Evolutionary conservation across 2,888 invertebrate genomes (phyloP), one percentile per base, ranked within the genome.

Genomic region (Lathronympha strigana): DNA sequence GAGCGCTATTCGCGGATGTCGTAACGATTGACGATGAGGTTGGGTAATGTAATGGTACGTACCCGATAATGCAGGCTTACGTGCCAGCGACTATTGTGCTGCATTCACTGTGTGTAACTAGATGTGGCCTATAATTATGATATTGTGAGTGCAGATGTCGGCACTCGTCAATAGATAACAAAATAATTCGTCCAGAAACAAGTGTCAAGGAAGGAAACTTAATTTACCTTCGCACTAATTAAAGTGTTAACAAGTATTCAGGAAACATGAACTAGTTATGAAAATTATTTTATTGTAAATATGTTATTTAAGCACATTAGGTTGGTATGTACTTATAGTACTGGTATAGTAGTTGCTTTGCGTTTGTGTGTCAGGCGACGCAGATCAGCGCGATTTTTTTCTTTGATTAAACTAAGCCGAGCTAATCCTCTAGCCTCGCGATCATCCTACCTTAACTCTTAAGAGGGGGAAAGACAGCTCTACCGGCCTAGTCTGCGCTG

Each of bases 1-100:
- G 62, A 66, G 67, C 58, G 58, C 61, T 66, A 71, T 66, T 57
- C 25, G 63, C 63, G 69, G 57, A 68, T 71, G 69, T 67, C 69
- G 72, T 68, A 72, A 68, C 66, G 53, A 68, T 74, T 71, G 69
- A 69, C 47, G 58, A 64, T 53, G 50, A 43, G 50, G 60, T 61
- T 66, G 43, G 54, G 70, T 70, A 75, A 76, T 71, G 17, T 36
- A 36, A 53, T 67, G 57, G 23, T 62, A 45, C 31, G 28, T 38
- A 40, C 28, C 28, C 21, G 47, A 47, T 61, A 61, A 40, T 61
- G 40, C 38, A 19, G 40, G 58, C 33, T 62, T 54, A 36, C 51
- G 31, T 57, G 45, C 25, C 17, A 43, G 4, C 21, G 43, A 4
- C 43, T 19, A 54, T 47, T 61, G 53, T 54, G 31, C n/a, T 60